Percentiles rank a stretch among this genome's conserved stretches.
Evolutionary conservation across 2,113 vertebrate genomes (phyloP).

Genomic region (Hepsetus odoe): DNA sequence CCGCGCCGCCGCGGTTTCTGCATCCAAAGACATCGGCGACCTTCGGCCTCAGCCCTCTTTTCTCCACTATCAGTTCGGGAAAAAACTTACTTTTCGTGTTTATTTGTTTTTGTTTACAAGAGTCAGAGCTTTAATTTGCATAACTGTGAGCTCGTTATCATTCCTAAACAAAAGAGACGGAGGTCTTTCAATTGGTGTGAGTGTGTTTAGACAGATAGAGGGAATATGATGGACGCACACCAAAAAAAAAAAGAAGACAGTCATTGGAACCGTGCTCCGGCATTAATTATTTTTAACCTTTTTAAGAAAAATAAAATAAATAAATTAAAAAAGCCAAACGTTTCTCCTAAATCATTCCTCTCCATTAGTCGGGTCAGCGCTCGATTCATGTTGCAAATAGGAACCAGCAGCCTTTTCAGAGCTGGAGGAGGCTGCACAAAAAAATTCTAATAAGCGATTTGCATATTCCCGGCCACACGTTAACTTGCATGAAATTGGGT

Average conservation of each 20-base stretch:
- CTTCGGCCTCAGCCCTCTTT: background rate
- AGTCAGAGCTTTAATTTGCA: constrained; percentile 24
- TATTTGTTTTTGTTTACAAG: constrained; percentile 10
- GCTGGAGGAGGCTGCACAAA: constrained; percentile 36
- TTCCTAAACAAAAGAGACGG: constrained; percentile 40
- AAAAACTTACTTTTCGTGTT: background rate
- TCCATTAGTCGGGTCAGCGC: constrained; percentile 34
- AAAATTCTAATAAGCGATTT: constrained; percentile 56
- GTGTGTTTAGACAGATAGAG: constrained; percentile 44
- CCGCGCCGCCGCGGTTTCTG: too few species aligned
- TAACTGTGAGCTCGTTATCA: constrained; percentile 36
- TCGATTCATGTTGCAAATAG: constrained; percentile 51
- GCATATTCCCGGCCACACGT: constrained; percentile 55
- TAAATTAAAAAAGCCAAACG: constrained; percentile 22
- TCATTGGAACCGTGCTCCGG: background rate
- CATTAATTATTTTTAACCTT: constrained; percentile 48
- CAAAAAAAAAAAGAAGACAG: background rate
- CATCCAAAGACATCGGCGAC: background rate
- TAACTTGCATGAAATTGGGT: constrained; percentile 62
- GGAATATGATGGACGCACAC: constrained; percentile 26
- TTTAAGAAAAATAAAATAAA: background rate
- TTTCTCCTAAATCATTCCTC: constrained; percentile 29
- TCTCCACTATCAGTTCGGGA: background rate
- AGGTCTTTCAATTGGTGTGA: constrained; percentile 34
- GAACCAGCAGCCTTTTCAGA: constrained; percentile 45